A percentile compares a stretch with the other conserved stretches of the same genome.
Evolutionary conservation across 37 sponge, comb jelly and placozoan genomes (phyloP).

Genomic region (Petrosia ficiformis): DNA sequence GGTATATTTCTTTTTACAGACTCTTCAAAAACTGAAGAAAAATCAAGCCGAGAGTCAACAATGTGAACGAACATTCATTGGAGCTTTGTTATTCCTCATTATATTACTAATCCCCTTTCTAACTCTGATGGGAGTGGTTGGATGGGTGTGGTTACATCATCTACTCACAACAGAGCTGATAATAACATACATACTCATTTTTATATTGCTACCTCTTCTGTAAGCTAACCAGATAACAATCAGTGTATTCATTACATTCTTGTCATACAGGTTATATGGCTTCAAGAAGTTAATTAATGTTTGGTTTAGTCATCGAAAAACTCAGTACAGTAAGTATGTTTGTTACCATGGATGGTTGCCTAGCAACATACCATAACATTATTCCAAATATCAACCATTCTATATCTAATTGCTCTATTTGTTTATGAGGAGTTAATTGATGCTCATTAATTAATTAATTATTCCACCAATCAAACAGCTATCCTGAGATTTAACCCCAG

Average conservation of each 20-base stretch:
- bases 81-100: background rate
- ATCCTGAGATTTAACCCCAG: background rate
- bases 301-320: conserved; percentile 33
- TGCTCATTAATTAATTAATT: background rate
- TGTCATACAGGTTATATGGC: conserved; percentile 21
- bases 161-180: background rate
- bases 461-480: background rate
- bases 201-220: background rate
- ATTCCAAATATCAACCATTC: too few relatives aligned
- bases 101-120: background rate
- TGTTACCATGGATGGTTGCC: too few relatives aligned
- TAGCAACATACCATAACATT: too few relatives aligned
- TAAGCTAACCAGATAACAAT: background rate
- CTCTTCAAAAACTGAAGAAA: background rate
- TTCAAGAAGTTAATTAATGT: conserved; percentile 43
- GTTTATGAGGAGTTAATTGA: background rate
- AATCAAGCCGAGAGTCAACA: background rate
- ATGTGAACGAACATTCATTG: background rate
- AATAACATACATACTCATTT: background rate
- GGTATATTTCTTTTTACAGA: background rate
- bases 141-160: background rate
- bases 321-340: conserved; percentile 39
- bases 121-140: background rate
- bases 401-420: too few relatives aligned
- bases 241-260: background rate